These are phyloP conservation scores for Muschampia plurimacula DNA, from an alignment of 2,888 invertebrate genomes.

Conservation along the genomic window DNA sequence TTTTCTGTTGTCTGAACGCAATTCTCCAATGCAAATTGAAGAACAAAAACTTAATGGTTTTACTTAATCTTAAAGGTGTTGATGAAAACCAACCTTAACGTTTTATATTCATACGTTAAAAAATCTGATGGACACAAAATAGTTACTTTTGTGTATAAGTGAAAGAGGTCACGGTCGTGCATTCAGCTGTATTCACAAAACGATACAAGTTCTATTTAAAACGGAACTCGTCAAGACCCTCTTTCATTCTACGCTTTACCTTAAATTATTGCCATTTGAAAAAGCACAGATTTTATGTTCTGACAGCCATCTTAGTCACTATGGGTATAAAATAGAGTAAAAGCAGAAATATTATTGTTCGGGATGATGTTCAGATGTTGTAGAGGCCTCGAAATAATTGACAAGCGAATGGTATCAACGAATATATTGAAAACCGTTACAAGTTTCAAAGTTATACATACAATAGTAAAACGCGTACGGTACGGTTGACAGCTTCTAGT, in stretches of 20 bases:
- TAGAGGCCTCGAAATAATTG: too few species aligned
- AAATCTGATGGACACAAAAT: constrained; percentile 8
- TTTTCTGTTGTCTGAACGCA: too few species aligned
- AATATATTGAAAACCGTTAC: too few species aligned
- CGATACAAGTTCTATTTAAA: constrained; percentile 37
- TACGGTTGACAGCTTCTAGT: too few species aligned
- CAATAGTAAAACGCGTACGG: too few species aligned
- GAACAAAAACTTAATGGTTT: too few species aligned
- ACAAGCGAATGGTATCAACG: too few species aligned
- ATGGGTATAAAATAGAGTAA: background rate
- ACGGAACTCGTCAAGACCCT: constrained; percentile 33
- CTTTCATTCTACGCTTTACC: constrained; percentile 21
- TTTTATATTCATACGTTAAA: background rate
- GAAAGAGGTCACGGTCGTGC: constrained; percentile 28
- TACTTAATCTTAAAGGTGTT: background rate
- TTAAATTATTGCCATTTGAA: constrained; percentile 1
- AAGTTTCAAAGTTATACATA: too few species aligned
- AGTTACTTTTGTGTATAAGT: background rate
- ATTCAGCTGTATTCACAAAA: constrained; percentile 24
- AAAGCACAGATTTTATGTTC: background rate
- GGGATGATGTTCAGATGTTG: too few species aligned
- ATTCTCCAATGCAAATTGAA: too few species aligned
- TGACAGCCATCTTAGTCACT: background rate
- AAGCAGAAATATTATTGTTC: background rate
- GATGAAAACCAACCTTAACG: background rate